Percentiles rank a stretch among this genome's conserved stretches.
Conservation (phyloP, 1,140 invertebrate genomes). For the Arion vulgaris region DNA sequence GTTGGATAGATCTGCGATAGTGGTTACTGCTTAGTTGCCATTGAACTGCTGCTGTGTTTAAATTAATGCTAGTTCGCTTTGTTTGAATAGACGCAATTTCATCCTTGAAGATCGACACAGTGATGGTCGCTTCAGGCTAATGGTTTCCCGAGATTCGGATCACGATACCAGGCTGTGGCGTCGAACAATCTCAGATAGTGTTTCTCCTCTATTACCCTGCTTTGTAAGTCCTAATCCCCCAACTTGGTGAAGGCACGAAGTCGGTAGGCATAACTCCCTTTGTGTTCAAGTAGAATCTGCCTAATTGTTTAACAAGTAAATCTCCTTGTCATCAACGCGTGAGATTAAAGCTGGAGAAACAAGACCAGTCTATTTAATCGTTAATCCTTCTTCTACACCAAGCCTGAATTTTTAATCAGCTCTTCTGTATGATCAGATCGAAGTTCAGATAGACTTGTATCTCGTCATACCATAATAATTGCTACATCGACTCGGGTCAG, state of each 20-base stretch:
- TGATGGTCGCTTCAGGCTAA: not conserved
- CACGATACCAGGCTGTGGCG: not conserved
- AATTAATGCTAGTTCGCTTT: not conserved
- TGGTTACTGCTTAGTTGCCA: too few species aligned
- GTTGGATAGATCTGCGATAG: too few species aligned
- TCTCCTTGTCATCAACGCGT: not conserved
- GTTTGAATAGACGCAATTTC: not conserved
- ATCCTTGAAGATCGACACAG: not conserved
- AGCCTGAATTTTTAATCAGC: too few species aligned
- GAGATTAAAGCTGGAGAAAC: not conserved
- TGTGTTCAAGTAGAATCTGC: not conserved
- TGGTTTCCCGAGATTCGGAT: not conserved
- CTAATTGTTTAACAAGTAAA: conserved; percentile 3
- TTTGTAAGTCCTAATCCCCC: conserved; percentile 11
- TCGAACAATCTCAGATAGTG: not conserved
- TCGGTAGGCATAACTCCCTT: not conserved
- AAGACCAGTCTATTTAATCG: too few species aligned
- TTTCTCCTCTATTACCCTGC: not conserved
- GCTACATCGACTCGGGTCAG: not conserved
- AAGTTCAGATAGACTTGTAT: too few species aligned
- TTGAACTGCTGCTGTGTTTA: too few species aligned
- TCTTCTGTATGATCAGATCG: too few species aligned
- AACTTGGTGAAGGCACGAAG: not conserved
- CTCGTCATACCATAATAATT: not conserved
- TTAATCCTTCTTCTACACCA: too few species aligned